Base-by-base conservation (phyloP, 1,140 invertebrate species). In the Psix sp. region DNA sequence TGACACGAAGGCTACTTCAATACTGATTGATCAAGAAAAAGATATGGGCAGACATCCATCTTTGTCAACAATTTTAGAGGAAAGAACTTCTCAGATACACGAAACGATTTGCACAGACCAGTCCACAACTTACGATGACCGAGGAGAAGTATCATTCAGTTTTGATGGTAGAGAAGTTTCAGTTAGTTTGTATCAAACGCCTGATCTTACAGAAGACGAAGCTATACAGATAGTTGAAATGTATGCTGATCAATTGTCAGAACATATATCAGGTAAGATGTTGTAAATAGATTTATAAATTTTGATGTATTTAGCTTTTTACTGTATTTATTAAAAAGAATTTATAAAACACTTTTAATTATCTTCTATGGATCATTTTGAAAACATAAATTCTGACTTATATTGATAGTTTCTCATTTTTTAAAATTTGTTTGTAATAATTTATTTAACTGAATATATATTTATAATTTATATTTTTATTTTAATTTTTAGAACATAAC, bases 121-220 rank as follows among this genome's bases (percentile, higher is more conserved):
- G 54, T 91, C 90, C 2, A 82, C 90, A 5, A 94, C 93, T 4
- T 84, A 94, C 3, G 93, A 94, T 54, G 93, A 95, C 45, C 92
- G 92, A 70, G 93, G 92, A 10, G 94, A 95, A 81, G 91, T 96
- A 9, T 95, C 94, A 0, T 95, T 96, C 78, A 95, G 94, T 3
- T 95, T 96, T 68, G 95, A 96, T 80, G 95, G 95, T 4, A 95
- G 94, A 87, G 95, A 96, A 87, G 93, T 96, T 0, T 96, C 94
- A 0, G 93, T 96, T 0, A 96, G 94, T 5, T 84, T 96, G 1
- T 96, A 96, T 79, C 95, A 96, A 88, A 96, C 95, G 0, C 95
- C 95, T 0, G 95, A 97, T 87, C 88, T 96, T 10, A 96, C 95
- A 0, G 94, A 96, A 87, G 94, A 96, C 82, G 94, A 97, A 87